phyloP scores from a whole-genome alignment of 2,888 invertebrate genomes.

The Latrodectus hesperus region DNA sequence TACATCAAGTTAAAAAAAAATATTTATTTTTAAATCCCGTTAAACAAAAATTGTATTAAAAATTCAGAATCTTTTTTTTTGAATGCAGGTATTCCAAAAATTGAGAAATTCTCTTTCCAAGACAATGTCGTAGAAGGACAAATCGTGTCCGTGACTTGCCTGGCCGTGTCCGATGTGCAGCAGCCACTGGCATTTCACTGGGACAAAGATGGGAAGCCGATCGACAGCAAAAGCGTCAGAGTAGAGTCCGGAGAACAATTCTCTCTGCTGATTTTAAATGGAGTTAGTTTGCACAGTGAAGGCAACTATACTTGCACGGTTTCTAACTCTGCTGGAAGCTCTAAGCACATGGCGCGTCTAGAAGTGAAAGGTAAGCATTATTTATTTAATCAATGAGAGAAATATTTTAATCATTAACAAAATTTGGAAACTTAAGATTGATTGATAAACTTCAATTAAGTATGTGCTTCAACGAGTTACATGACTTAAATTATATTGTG shows the following conservation, averaged over 20 bases:
- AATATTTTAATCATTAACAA: too few species aligned
- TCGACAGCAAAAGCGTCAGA: constrained; percentile 12
- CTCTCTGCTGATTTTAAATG: constrained; percentile 44
- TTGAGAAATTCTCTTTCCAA: constrained; percentile 60
- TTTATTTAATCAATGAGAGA: neutral
- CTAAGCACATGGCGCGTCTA: constrained; percentile 44
- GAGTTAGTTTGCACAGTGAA: constrained; percentile 37
- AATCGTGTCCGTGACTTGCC: constrained; percentile 48
- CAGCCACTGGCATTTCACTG: constrained; percentile 50
- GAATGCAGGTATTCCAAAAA: constrained; percentile 42
- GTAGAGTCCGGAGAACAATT: constrained; percentile 42
- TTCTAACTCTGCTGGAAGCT: constrained; percentile 49
- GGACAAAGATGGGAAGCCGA: constrained; percentile 31
- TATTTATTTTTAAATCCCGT: too few species aligned
- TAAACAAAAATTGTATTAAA: too few species aligned
- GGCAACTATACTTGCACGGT: constrained; percentile 70
- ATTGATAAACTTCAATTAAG: too few species aligned
- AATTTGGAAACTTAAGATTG: too few species aligned
- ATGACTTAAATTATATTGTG: too few species aligned
- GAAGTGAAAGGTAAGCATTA: constrained; percentile 51
- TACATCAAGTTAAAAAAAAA: too few species aligned
- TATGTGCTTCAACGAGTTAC: too few species aligned
- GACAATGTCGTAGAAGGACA: constrained; percentile 54
- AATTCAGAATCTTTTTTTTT: too few species aligned
- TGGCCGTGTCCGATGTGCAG: constrained; percentile 28